phyloP scores from a whole-genome alignment of 2,888 invertebrate species.

The Macrophya alboannulata region DNA sequence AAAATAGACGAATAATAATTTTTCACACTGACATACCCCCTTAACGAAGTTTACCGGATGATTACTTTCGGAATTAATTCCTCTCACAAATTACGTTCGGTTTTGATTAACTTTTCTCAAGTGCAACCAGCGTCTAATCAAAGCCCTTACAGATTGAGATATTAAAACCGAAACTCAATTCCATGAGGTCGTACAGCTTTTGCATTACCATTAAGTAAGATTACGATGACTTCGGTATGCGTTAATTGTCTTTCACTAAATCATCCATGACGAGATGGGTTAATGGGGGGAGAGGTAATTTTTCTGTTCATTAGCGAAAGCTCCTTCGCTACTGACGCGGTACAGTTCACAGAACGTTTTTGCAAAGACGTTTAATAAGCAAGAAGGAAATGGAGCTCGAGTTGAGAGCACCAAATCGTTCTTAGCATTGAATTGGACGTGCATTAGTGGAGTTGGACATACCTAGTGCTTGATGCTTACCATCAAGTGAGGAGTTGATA shows the following conservation, averaged over 20 bases:
- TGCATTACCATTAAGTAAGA: too few relatives aligned
- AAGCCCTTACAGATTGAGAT: not conserved
- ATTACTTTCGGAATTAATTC: not conserved
- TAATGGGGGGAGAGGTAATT: too few relatives aligned
- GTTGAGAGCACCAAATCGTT: not conserved
- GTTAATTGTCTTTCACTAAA: too few relatives aligned
- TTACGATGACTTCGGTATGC: too few relatives aligned
- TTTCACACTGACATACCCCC: too few relatives aligned
- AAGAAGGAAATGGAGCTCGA: not conserved
- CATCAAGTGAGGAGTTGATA: conserved; percentile 39
- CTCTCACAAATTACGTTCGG: not conserved
- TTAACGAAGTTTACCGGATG: not conserved
- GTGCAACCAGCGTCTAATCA: not conserved
- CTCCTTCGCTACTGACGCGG: not conserved
- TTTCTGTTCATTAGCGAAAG: not conserved
- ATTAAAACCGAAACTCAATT: not conserved
- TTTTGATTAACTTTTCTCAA: not conserved
- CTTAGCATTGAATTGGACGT: conserved; percentile 1
- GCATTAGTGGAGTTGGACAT: not conserved
- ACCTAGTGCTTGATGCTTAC: not conserved
- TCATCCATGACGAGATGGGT: too few relatives aligned
- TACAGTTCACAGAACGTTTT: not conserved
- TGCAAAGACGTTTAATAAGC: not conserved
- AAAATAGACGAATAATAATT: too few relatives aligned
- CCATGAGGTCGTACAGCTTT: not conserved